Percentiles rank a stretch among this genome's conserved stretches.
These are phyloP conservation scores for Perca schrenkii DNA, from an alignment of 2,113 vertebrate species.

Conservation along the genomic window DNA sequence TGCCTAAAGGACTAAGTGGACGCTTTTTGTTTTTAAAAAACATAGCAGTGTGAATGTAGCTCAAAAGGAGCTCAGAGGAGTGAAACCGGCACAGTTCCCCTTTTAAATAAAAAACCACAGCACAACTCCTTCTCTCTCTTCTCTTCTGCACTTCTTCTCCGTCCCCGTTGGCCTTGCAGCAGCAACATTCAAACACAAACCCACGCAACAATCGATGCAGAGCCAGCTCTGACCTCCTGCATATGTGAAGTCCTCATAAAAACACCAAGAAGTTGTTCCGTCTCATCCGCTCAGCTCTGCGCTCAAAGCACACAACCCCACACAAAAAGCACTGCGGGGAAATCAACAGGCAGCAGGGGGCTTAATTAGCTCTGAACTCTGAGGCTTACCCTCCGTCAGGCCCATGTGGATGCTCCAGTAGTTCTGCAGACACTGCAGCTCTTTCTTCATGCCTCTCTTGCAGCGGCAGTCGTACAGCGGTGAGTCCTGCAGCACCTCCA, in stretches of 20 bases:
- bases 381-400: constrained; percentile 88
- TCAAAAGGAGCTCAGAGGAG: no score
- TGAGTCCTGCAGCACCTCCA: constrained; percentile 95
- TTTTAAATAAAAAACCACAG: no score
- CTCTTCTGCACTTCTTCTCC: no score
- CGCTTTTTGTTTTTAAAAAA: no score
- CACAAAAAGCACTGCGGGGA: not conserved
- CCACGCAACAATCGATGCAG: constrained; percentile 17
- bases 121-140: no score
- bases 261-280: not conserved
- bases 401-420: constrained; percentile 98
- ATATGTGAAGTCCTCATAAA: not conserved
- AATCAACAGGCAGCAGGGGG: not conserved
- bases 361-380: not conserved
- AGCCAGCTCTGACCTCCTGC: not conserved
- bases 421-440: constrained; percentile 95
- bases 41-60: no score
- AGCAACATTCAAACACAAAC: not conserved
- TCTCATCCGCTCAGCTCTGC: not conserved
- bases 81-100: no score
- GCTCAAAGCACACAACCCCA: no score
- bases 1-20: no score
- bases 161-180: no score
- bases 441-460: constrained; percentile 95
- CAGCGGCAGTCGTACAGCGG: constrained; percentile 93